Evolutionary conservation across 2,113 vertebrate species (phyloP), one percentile per base, ranked within the genome.

Genomic region (Vicugna pacos): DNA sequence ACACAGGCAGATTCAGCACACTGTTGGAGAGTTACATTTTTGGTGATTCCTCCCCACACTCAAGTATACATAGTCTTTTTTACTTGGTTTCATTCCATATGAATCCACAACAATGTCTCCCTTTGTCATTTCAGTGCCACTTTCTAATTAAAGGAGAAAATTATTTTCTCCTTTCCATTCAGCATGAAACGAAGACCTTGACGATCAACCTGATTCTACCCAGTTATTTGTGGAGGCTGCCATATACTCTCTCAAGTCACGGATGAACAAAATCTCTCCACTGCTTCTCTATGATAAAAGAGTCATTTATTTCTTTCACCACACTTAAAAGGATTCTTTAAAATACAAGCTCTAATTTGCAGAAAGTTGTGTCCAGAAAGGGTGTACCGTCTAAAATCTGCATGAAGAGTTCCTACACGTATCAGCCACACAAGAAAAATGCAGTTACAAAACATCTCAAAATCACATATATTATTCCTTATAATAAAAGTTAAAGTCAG

Each of bases 1-100:
- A 94, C 92, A 96, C 52, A 96, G 70, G 65, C 81, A 82, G 80
- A 91, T 73, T 88, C 89, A 86, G 80, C 20, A 24, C 54, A 65
- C 65, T 79, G 52, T 35, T 77, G 70, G 94, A 87, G 28, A 96
- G 22, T 91, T 42, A 32, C 14, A 85, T 42, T 93, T 93, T 54
- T 76, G 65, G 30, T 92, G 89, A 91, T 52, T 96, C 60, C 72
- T 92, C 24, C 64, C 15, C 19, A 70, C 8, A 58, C 38, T 30
- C 79, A 87, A 95, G 75, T 67, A 38, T 22, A 67, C 28, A 26
- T 35, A 38, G 46, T 60, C 46, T 60, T 90, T 50, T 91, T 89
- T 77, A 92, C 60, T 82, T 81, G 28, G 90, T 76, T 93, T 90
- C 32, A 46, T 88, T 90, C 54, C 80, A 90, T 46, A 26, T 67